phyloP scores from a whole-genome alignment of 1,140 invertebrate genomes.

The Aethina tumida region DNA sequence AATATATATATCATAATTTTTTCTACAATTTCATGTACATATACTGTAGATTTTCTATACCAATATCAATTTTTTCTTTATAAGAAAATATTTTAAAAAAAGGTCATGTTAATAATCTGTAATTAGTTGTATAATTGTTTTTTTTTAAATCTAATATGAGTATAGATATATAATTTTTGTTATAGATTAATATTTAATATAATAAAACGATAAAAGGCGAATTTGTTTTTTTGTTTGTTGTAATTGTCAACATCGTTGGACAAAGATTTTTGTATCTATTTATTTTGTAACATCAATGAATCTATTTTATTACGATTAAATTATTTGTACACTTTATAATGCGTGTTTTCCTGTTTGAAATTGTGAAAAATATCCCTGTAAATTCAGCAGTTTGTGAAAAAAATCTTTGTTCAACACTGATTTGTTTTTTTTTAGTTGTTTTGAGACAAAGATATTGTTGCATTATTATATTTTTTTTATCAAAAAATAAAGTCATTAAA shows the following conservation, averaged over 20 bases:
- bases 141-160: slow-evolving; percentile 30
- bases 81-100: slow-evolving; percentile 32
- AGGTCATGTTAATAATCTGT: slow-evolving; percentile 30
- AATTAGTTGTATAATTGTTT: slow-evolving; percentile 37
- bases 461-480: too few species aligned
- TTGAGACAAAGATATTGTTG: too few species aligned
- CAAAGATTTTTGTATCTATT: slow-evolving; percentile 21
- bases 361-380: too few species aligned
- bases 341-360: too few species aligned
- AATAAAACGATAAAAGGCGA: slow-evolving; percentile 27
- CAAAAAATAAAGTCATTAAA: too few species aligned
- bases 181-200: slow-evolving; percentile 37
- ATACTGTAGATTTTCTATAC: slow-evolving; percentile 33
- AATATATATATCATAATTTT: slow-evolving; percentile 23
- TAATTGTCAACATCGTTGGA: slow-evolving; percentile 15
- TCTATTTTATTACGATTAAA: slow-evolving; percentile 28
- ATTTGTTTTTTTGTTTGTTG: slow-evolving; percentile 25
- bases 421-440: too few species aligned
- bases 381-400: too few species aligned
- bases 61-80: slow-evolving; percentile 29
- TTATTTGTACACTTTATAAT: slow-evolving; percentile 25
- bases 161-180: slow-evolving; percentile 36
- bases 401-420: too few species aligned
- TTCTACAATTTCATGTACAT: slow-evolving; percentile 23
- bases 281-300: slow-evolving; percentile 28